Conservation (phyloP, 2,888 invertebrate genomes). For the Cistogaster globosa region DNA sequence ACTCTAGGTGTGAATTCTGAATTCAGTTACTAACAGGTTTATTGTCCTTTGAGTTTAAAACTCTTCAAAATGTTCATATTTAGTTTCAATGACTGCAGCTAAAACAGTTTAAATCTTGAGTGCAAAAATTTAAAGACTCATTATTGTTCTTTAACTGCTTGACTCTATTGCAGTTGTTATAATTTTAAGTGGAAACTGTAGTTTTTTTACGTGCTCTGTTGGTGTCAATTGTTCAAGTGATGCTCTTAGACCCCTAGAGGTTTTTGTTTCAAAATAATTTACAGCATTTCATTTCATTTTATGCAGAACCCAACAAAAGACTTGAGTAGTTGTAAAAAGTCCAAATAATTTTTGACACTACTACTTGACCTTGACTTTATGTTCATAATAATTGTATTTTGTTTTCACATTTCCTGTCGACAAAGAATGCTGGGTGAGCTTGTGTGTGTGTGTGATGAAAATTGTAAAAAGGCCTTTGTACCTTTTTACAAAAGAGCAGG, state of each 20-base stretch:
- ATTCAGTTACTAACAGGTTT: too few relatives aligned
- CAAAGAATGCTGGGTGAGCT: background rate
- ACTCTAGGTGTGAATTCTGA: too few relatives aligned
- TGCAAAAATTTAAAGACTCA: too few relatives aligned
- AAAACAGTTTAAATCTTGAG: too few relatives aligned
- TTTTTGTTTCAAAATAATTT: slow-evolving; percentile 20
- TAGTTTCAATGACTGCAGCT: background rate
- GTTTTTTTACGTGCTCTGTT: slow-evolving; percentile 32
- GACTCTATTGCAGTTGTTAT: background rate
- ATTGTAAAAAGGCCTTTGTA: background rate
- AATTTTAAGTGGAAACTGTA: background rate
- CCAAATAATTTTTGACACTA: slow-evolving; percentile 27
- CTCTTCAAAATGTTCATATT: too few relatives aligned
- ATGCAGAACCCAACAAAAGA: background rate
- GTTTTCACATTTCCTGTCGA: background rate
- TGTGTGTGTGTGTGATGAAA: background rate
- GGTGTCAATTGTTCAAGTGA: slow-evolving; percentile 3
- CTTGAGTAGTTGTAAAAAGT: slow-evolving; percentile 37
- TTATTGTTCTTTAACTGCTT: background rate
- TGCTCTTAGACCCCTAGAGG: background rate
- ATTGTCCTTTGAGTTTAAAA: too few relatives aligned
- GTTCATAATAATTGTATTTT: slow-evolving; percentile 1
- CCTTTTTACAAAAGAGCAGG: slow-evolving; percentile 38
- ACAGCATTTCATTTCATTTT: slow-evolving; percentile 18
- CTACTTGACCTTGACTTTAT: slow-evolving; percentile 47